A percentile compares a stretch with the other conserved stretches of the same genome.
Conservation (phyloP, 2,888 invertebrate species). For the Lithophane leautieri region DNA sequence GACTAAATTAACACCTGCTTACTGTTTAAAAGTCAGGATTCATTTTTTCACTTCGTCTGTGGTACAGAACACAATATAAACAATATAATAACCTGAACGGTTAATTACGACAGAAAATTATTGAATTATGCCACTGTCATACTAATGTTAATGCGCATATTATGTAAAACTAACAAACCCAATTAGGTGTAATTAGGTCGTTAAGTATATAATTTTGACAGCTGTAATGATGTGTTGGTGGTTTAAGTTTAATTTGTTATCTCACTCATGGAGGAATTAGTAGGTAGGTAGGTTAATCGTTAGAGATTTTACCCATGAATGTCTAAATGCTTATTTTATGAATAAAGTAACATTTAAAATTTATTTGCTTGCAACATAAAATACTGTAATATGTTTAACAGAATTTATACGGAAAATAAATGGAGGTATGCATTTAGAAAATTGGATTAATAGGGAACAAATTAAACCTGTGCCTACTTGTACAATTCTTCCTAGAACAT, state of each 20-base stretch:
- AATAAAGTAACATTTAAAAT: background rate
- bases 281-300: background rate
- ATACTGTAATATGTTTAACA: background rate
- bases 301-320: background rate
- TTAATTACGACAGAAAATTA: slow-evolving; percentile 52
- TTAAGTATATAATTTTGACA: slow-evolving; percentile 58
- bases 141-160: slow-evolving; percentile 59
- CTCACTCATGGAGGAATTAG: slow-evolving; percentile 28
- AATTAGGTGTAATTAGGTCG: slow-evolving; percentile 57
- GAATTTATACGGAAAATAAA: background rate
- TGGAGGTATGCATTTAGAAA: background rate
- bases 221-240: slow-evolving; percentile 52
- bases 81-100: slow-evolving; percentile 11
- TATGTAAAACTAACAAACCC: slow-evolving; percentile 61
- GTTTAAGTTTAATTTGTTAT: slow-evolving; percentile 39
- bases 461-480: background rate
- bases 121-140: slow-evolving; percentile 50
- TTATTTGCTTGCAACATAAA: background rate
- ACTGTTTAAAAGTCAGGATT: background rate
- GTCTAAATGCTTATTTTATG: background rate
- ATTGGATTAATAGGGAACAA: too few species aligned
- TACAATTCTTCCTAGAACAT: background rate
- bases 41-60: background rate
- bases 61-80: too few species aligned
- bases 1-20: slow-evolving; percentile 9